A percentile compares a stretch with the other conserved stretches of the same genome.
phyloP scores from a whole-genome alignment of 2,113 vertebrate species.

The Protobothrops flavoviridis region DNA sequence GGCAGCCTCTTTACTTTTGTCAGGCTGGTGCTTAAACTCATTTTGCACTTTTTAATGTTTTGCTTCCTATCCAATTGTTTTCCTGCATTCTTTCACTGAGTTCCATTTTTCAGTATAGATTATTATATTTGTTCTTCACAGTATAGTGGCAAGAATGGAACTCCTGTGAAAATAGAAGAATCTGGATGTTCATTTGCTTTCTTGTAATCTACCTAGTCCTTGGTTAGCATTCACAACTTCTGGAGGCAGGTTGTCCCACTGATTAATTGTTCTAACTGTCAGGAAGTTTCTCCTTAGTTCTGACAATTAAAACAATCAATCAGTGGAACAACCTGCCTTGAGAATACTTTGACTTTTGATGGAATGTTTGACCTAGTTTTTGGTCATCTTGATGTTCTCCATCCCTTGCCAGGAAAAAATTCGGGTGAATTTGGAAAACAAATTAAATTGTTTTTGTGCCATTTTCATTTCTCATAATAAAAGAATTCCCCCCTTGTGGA shows the following conservation, averaged over 20 bases:
- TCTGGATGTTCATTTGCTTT: not conserved
- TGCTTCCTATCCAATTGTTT: not conserved
- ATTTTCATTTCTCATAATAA: not conserved
- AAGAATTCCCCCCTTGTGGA: not conserved
- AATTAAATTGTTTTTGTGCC: not conserved
- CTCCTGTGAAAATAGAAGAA: not conserved
- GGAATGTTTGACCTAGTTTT: not conserved
- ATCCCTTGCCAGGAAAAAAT: not conserved
- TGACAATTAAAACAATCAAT: too few species aligned
- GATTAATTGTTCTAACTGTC: too few species aligned
- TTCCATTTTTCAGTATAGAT: not conserved
- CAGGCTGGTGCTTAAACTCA: not conserved
- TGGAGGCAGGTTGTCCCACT: too few species aligned
- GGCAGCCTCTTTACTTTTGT: not conserved
- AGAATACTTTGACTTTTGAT: not conserved
- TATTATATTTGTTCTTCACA: not conserved
- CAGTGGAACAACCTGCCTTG: not conserved
- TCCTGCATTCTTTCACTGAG: not conserved
- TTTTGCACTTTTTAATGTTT: not conserved
- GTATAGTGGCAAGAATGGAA: not conserved
- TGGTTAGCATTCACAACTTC: not conserved
- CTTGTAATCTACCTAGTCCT: not conserved
- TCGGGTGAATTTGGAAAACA: not conserved
- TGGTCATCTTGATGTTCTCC: not conserved
- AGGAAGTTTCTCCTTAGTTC: too few species aligned